Conservation (phyloP, 2,888 invertebrate genomes). For the Slavum lentiscoides region DNA sequence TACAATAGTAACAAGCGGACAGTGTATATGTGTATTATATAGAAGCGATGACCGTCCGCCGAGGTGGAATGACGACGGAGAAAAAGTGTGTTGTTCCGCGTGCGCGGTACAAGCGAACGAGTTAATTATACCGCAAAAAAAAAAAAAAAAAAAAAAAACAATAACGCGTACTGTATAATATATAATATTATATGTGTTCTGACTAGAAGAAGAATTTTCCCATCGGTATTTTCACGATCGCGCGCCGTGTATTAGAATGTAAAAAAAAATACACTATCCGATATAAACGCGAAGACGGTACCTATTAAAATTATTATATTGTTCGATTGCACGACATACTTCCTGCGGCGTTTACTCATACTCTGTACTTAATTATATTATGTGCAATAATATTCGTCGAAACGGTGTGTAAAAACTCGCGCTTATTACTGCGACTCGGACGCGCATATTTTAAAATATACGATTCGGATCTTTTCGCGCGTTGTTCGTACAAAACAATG, state of each 20-base stretch:
- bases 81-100: neutral
- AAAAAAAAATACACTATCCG: neutral
- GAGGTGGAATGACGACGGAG: neutral
- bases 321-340: neutral
- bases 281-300: neutral
- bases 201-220: constrained; percentile 1
- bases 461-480: too few relatives aligned
- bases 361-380: too few relatives aligned
- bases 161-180: neutral
- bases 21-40: too few relatives aligned
- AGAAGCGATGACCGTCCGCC: too few relatives aligned
- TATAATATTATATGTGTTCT: too few relatives aligned
- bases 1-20: too few relatives aligned
- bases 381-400: too few relatives aligned
- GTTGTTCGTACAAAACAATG: too few relatives aligned
- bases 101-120: neutral
- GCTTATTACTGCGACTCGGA: too few relatives aligned
- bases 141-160: neutral
- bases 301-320: too few relatives aligned
- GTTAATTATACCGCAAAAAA: constrained; percentile 20
- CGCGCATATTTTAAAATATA: too few relatives aligned
- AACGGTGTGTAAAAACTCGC: too few relatives aligned
- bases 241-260: neutral
- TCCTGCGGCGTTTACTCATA: neutral
- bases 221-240: constrained; percentile 13